Evolutionary conservation across 2,888 invertebrate genomes (phyloP).

Genomic region (Gonocerus acuteangulatus): DNA sequence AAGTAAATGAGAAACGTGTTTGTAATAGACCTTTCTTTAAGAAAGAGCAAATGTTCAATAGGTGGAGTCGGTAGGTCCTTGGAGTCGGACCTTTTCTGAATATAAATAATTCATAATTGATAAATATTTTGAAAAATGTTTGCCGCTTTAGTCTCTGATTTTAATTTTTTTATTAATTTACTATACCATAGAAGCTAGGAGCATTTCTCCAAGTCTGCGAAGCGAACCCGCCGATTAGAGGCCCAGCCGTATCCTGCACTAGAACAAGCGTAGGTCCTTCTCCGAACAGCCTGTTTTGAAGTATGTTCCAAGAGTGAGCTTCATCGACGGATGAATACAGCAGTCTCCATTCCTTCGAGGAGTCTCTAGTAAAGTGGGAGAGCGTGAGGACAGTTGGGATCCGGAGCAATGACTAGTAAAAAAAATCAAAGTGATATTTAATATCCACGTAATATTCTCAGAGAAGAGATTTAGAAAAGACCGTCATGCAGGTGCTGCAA

Average conservation of each 20-base stretch:
- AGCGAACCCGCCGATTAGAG: conserved; percentile 30
- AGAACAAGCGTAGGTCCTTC: conserved; percentile 32
- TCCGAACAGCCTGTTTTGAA: conserved; percentile 16
- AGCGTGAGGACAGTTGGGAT: conserved; percentile 2
- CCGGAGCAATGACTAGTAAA: neutral
- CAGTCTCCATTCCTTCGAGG: conserved; percentile 28
- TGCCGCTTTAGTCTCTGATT: neutral
- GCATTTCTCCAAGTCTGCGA: conserved; percentile 29
- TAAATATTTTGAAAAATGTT: neutral
- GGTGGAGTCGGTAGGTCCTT: too few relatives aligned
- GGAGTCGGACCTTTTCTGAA: too few relatives aligned
- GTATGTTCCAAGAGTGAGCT: conserved; percentile 30
- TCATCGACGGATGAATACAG: conserved; percentile 28
- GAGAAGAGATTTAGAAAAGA: too few relatives aligned
- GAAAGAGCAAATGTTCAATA: too few relatives aligned
- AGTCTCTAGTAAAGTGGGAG: neutral
- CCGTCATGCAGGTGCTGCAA: too few relatives aligned
- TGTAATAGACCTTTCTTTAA: too few relatives aligned
- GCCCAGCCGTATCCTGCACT: conserved; percentile 21
- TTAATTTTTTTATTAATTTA: too few relatives aligned
- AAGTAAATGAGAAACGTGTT: too few relatives aligned
- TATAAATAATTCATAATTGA: too few relatives aligned
- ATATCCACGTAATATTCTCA: too few relatives aligned
- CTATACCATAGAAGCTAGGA: conserved; percentile 31
- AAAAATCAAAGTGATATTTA: neutral